These are phyloP conservation scores for Pedionomus torquatus DNA, from an alignment of 2,113 vertebrate genomes.

Conservation along the genomic window DNA sequence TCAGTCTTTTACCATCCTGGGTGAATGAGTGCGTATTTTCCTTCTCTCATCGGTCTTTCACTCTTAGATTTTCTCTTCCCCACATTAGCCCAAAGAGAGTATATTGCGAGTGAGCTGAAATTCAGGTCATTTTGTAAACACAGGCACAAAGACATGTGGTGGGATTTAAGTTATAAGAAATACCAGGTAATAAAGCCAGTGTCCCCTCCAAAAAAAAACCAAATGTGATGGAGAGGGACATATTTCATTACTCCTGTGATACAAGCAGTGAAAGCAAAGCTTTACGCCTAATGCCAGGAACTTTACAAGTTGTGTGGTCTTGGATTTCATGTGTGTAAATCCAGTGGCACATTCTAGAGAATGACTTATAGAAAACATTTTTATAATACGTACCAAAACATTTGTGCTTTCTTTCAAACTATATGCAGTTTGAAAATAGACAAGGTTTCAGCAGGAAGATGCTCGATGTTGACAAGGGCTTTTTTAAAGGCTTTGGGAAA, in stretches of 20 bases:
- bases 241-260: neutral
- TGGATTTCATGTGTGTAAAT: neutral
- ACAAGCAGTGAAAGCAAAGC: neutral
- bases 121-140: neutral
- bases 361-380: neutral
- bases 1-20: neutral
- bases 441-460: neutral
- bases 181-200: neutral
- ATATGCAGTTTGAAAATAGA: neutral
- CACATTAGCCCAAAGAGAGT: neutral
- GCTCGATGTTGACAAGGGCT: accelerated
- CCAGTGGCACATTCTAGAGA: neutral
- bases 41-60: neutral
- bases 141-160: neutral
- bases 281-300: neutral
- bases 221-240: neutral
- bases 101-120: neutral
- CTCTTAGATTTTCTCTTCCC: neutral
- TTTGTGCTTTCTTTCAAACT: neutral
- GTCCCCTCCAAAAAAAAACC: accelerated
- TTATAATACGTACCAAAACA: neutral
- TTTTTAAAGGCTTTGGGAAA: neutral
- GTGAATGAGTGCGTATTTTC: accelerated
- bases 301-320: neutral
- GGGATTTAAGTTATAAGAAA: neutral